Percentiles rank a stretch among this genome's conserved stretches.
phyloP scores from a whole-genome alignment of 2,797 vertebrate species.

The Propithecus deckenii region DNA sequence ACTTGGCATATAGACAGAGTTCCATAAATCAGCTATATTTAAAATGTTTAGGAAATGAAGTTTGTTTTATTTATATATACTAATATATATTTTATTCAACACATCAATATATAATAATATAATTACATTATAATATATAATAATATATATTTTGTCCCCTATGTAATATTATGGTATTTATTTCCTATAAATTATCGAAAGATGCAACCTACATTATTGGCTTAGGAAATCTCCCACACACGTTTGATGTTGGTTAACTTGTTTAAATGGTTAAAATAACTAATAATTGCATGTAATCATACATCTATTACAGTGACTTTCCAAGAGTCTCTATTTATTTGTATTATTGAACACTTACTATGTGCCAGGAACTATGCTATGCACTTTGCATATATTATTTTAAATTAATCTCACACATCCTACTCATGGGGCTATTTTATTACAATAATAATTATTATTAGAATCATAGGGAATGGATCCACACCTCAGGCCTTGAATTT shows the following conservation, averaged over 20 bases:
- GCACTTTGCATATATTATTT: background rate
- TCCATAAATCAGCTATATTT: background rate
- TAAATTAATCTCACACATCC: background rate
- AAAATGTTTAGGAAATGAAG: conserved; percentile 17
- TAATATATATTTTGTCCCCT: background rate
- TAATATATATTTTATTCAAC: background rate
- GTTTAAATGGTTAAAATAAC: background rate
- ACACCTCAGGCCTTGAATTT: background rate
- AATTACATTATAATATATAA: background rate
- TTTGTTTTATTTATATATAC: background rate
- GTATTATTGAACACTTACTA: background rate
- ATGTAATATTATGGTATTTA: background rate
- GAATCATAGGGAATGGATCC: background rate
- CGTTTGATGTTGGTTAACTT: background rate
- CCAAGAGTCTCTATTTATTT: background rate
- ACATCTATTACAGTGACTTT: background rate
- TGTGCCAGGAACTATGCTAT: background rate
- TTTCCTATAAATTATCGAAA: background rate
- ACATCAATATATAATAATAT: background rate
- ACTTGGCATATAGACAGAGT: background rate
- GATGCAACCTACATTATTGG: background rate
- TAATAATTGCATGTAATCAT: background rate
- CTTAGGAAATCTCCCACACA: background rate
- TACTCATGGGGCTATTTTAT: background rate
- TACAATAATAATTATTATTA: background rate